These are phyloP conservation scores for Anneissia japonica DNA, from an alignment of 35 echinoderm and acorn worm genomes.

Conservation along the genomic window DNA sequence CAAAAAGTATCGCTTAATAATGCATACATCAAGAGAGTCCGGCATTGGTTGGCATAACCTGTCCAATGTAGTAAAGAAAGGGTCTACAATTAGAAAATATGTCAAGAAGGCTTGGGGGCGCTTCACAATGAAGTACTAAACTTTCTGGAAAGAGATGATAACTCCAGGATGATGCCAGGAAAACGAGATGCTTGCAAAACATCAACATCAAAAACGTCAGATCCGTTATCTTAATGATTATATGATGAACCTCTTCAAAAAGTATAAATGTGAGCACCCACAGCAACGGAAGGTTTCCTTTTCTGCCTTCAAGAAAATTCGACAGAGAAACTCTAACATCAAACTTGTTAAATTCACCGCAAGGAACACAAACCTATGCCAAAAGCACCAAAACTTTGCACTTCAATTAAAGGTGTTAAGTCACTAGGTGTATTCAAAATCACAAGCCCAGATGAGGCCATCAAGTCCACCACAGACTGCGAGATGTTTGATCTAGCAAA, in stretches of 20 bases:
- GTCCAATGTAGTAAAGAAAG: no score
- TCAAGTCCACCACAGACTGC: background rate
- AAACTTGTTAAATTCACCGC: constrained; percentile 20
- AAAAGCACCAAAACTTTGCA: constrained; percentile 27
- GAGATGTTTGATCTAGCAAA: background rate
- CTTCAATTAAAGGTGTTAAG: constrained; percentile 27
- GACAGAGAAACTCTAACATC: constrained; percentile 4
- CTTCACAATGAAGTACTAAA: constrained; percentile 27
- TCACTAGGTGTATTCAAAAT: background rate
- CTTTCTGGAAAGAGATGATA: constrained; percentile 41
- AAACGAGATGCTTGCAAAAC: constrained; percentile 36
- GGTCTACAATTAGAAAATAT: no score
- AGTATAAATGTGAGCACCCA: background rate
- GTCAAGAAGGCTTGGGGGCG: background rate
- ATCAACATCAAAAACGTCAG: background rate
- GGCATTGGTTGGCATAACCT: background rate
- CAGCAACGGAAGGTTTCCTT: background rate
- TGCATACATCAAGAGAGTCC: background rate
- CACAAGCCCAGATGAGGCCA: constrained; percentile 12
- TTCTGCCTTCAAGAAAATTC: constrained; percentile 8
- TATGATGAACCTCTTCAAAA: background rate
- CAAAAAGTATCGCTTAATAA: background rate
- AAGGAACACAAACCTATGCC: constrained; percentile 32
- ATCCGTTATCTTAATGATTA: background rate
- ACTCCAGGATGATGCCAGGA: constrained; percentile 37